Evolutionary conservation across 2,888 invertebrate species (phyloP).

Genomic region (Ormyrus rosae): DNA sequence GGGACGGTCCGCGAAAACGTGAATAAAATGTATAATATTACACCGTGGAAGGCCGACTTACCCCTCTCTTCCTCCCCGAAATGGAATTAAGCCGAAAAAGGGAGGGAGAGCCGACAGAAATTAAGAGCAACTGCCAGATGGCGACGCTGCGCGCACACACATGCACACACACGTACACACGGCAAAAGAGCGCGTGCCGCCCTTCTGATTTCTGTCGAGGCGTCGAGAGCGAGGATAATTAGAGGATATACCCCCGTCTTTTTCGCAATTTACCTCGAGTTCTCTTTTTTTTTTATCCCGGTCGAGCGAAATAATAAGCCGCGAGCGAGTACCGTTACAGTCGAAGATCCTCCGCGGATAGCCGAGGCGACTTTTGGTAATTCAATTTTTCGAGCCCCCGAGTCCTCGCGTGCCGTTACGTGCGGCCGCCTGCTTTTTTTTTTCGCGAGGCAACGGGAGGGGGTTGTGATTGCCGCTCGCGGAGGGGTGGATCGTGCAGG

Average conservation of each 20-base stretch:
- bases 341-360: constrained; percentile 3
- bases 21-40: constrained; percentile 43
- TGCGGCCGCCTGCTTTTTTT: neutral
- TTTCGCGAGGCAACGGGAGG: too few relatives aligned
- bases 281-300: neutral
- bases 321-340: constrained; percentile 17
- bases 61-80: too few relatives aligned
- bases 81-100: constrained; percentile 8
- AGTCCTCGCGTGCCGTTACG: neutral
- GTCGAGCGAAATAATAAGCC: constrained; percentile 5
- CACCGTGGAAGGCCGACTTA: neutral
- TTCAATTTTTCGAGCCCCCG: constrained; percentile 18
- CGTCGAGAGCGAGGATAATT: constrained; percentile 61
- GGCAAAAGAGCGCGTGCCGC: constrained; percentile 63
- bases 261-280: too few relatives aligned
- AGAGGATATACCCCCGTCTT: constrained; percentile 54
- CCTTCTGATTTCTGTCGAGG: constrained; percentile 62
- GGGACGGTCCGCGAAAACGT: constrained; percentile 8
- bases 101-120: constrained; percentile 35
- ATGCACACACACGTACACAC: constrained; percentile 45
- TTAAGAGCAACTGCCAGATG: constrained; percentile 55
- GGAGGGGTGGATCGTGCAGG: too few relatives aligned
- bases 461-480: too few relatives aligned
- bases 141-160: constrained; percentile 19
- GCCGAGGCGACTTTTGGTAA: neutral